A percentile compares a stretch with the other conserved stretches of the same genome.
Evolutionary conservation across 1,140 invertebrate species (phyloP).

Genomic region (Dolichoris vasculosae): DNA sequence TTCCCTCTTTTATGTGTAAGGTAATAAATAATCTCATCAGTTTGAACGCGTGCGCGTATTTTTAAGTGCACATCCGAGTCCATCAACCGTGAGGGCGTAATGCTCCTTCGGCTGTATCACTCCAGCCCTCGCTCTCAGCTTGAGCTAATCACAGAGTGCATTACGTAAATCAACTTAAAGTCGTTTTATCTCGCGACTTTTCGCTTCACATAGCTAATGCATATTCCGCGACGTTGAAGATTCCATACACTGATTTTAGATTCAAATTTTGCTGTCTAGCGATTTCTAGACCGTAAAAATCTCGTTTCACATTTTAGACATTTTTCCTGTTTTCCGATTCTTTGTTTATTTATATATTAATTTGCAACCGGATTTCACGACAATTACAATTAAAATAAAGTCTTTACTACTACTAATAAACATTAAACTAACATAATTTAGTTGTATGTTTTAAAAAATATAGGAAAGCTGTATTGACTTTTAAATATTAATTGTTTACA

Average conservation of each 20-base stretch:
- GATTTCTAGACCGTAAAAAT: conserved; percentile 44
- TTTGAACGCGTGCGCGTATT: conserved; percentile 29
- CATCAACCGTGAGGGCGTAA: not conserved
- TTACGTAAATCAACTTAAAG: conserved; percentile 54
- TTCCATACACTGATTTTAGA: not conserved
- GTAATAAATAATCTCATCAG: conserved; percentile 17
- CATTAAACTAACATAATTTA: too few species aligned
- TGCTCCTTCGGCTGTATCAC: conserved; percentile 44
- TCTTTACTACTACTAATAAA: too few species aligned
- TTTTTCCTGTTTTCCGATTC: not conserved
- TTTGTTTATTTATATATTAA: not conserved
- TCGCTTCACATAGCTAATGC: conserved; percentile 52
- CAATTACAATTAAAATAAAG: too few species aligned
- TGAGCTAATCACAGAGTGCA: conserved; percentile 49
- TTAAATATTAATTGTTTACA: too few species aligned
- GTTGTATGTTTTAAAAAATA: too few species aligned
- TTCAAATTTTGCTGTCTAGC: not conserved
- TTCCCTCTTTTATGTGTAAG: not conserved
- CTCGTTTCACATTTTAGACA: not conserved
- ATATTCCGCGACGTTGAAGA: conserved; percentile 46
- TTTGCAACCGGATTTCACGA: not conserved
- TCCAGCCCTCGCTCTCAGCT: conserved; percentile 7
- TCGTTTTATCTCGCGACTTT: conserved; percentile 51
- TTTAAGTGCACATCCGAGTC: conserved; percentile 11
- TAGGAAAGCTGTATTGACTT: too few species aligned